Evolutionary conservation across 1,140 invertebrate species (phyloP), one percentile per base, ranked within the genome.

Genomic region (Drosophila equinoxialis): DNA sequence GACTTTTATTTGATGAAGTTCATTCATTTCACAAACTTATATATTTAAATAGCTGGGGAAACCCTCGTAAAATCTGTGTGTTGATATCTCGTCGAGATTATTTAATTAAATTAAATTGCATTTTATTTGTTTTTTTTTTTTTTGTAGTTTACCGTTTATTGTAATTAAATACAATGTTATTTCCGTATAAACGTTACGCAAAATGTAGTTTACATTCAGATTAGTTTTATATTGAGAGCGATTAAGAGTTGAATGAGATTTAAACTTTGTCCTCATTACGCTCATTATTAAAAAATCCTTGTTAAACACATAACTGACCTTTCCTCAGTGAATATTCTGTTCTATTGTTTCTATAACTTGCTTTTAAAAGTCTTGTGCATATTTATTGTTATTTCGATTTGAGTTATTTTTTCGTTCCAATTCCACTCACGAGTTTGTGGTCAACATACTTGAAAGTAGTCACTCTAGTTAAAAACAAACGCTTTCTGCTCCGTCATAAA

Each of bases 71-170:
- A 51, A 51, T 20, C 14, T 14, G 3, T 30, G 30, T 30, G 45
- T 20, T 48, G 14, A 48, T 48, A 2, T 37, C 35, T 37, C 2
- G 35, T 20, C 7, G 45, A 51, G 45, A 23, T 20, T 51, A n/a
- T 51, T 51, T 20, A 51, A 51, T 51, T 51, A 51, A 51, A 51
- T 10, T 51, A 51, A 51, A 51, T 51, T 51, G 45, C 45, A 23
- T 51, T 51, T 51, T 51, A 11, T 23, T 51, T 48, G 3, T 26
- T n/a, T n/a, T n/a, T n/a, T n/a, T 48, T 48, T 48, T 26, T 26
- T 26, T 26, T 26, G 23, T 26, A 26, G 23, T 26, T 26, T 20
- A 1, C 14, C 42, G 17, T 48, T 48, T 48, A 10, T 17, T 51
- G 8, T 51, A 51, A 23, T 51, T 51, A 51, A 23, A 11, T 10